Evolutionary conservation across 1,140 invertebrate species (phyloP), one percentile per base, ranked within the genome.

Genomic region (Zaprionus camerounensis): DNA sequence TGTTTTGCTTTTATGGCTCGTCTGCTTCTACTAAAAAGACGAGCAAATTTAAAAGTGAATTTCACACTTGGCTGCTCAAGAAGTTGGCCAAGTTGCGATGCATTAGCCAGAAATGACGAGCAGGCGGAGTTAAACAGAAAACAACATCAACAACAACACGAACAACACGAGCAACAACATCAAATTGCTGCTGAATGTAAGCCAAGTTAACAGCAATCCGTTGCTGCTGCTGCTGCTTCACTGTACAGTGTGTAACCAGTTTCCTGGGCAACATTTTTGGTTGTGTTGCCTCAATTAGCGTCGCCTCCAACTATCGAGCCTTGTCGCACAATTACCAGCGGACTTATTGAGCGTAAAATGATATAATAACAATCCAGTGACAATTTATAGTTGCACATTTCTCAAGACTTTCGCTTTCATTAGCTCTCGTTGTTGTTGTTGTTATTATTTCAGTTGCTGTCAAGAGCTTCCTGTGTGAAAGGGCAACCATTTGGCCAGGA

Each of bases 31-130:
- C 38, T 58, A 57, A 24, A 76, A 36, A 76, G n/a, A 34, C 49
- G 71, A 56, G 28, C 49, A 63, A 56, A 71, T 66, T 74, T 63
- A 58, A 74, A 76, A 76, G 68, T 79, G 67, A 76, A 79, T 80
- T 80, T 80, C 65, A 80, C 78, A 80, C 75, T 80, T 46, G 77
- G 75, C 66, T 80, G 78, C 70, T 62, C 78, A 71, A 68, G 58
- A 73, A 74, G 69, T 78, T 73, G 69, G 65, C 61, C 41, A 74
- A 66, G 76, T 78, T 66, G 71, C 38, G 59, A 72, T 41, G 63
- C 70, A 77, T 73, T 77, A 73, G 71, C 65, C 56, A 77, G 53
- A 68, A 58, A 56, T 69, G 46, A 68, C 56, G 63, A 67, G 20
- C 22, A 26, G 12, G 15, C 46, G 13, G 28, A 64, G 20, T 41